Base-by-base conservation (phyloP, 2,797 vertebrate species). In the Falco cherrug region DNA sequence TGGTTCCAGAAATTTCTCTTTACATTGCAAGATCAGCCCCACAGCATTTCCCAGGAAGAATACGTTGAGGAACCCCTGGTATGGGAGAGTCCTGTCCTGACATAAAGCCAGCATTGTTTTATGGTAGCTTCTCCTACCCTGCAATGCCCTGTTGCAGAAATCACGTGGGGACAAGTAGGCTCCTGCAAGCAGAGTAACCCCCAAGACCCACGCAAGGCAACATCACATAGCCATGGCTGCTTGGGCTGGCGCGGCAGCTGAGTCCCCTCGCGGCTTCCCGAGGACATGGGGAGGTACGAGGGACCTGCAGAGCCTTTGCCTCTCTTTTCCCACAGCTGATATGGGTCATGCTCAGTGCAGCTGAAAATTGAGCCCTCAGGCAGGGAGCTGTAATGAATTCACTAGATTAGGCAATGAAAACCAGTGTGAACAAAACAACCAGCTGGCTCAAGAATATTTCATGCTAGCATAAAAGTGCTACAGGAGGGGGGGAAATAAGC, bases 361-460 rank as follows among this genome's bases (percentile, higher is more conserved):
- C 94, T 95, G 95, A 95, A 94, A 94, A 97, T 89, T 78, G 90
- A 95, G 89, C 96, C 97, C 94, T 59, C 75, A 68, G 94, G 95
- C 92, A 10, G 76, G 45, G 86, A 97, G 57, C 94, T 94, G 37
- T 94, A 95, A 96, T 92, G 93, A 91, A 97, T 96, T 97, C 94
- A 86, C 73, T 83, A 87, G 95, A 94, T 93, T 85, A 96, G 95
- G 84, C 92, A 94, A 68, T 90, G 94, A 94, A 97, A 95, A 71
- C 84, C 90, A 87, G 31, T 56, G 78, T 75, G 96, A 95, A 90
- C 84, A 97, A 95, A 97, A 92, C 93, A 97, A 92, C 84, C 84
- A 94, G 90, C 92, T 97, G 90, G 87, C 59, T 86, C 76, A 85
- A 93, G 73, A 93, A 90, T 92, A 78, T 87, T 89, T 93, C 1